Percentiles rank a stretch among this genome's conserved stretches.
Evolutionary conservation across 2,888 invertebrate species (phyloP).

Genomic region (Ichneumoninae sp.): DNA sequence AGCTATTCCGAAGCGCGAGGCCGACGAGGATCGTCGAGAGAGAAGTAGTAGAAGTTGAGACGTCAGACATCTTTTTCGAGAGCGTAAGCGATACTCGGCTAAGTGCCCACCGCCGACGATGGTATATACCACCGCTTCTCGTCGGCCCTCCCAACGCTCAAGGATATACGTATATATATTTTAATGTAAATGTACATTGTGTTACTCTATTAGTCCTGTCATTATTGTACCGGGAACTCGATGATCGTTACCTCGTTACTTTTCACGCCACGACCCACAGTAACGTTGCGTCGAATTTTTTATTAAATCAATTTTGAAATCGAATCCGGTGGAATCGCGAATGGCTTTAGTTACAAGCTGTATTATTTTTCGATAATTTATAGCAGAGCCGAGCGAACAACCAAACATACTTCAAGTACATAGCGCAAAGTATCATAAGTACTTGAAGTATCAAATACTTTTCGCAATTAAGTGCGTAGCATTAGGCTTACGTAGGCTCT

Average conservation of each 20-base stretch:
- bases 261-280: constrained; percentile 11
- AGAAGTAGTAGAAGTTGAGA: constrained; percentile 72
- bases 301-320: not conserved
- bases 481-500: too few species aligned
- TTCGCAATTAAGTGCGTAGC: too few species aligned
- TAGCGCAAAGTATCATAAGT: too few species aligned
- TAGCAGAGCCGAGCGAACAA: not conserved
- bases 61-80: constrained; percentile 74
- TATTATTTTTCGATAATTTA: not conserved
- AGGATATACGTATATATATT: constrained; percentile 34
- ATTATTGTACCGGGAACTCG: constrained; percentile 26
- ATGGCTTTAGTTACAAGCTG: not conserved
- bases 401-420: too few species aligned
- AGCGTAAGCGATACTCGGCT: constrained; percentile 80
- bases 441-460: too few species aligned
- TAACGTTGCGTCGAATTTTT: constrained; percentile 6
- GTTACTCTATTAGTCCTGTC: constrained; percentile 42
- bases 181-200: constrained; percentile 41
- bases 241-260: constrained; percentile 31
- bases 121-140: constrained; percentile 33
- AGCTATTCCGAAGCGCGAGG: constrained; percentile 35
- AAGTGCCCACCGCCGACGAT: constrained; percentile 74
- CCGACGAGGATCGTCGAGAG: constrained; percentile 55
- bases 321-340: not conserved
- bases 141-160: constrained; percentile 56